Evolutionary conservation across 2,888 invertebrate genomes (phyloP).

Genomic region (Pseudoips prasinana): DNA sequence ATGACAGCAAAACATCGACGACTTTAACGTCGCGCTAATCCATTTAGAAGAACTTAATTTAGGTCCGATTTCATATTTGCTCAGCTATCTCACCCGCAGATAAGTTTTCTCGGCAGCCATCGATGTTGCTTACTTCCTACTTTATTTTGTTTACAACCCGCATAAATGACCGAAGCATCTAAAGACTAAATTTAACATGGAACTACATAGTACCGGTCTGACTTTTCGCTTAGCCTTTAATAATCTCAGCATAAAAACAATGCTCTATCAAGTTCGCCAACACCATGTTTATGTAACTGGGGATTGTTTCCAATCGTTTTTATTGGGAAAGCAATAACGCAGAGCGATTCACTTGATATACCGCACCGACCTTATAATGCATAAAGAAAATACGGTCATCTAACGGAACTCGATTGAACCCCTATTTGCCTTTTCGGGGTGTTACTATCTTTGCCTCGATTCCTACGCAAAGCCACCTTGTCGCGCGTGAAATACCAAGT

Average conservation of each 20-base stretch:
- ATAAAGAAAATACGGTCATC: constrained; percentile 73
- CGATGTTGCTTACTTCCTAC: constrained; percentile 59
- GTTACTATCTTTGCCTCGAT: constrained; percentile 74
- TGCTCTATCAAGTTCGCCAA: constrained; percentile 45
- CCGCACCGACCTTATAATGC: constrained; percentile 64
- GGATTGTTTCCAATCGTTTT: constrained; percentile 63
- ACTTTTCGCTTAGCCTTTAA: constrained; percentile 30
- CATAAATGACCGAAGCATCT: constrained; percentile 65
- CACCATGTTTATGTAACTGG: constrained; percentile 57
- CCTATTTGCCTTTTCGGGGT: constrained; percentile 75
- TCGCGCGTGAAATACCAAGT: constrained; percentile 80
- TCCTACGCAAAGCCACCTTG: constrained; percentile 71
- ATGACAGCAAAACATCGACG: constrained; percentile 37
- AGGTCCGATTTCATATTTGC: constrained; percentile 64
- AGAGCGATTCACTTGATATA: constrained; percentile 63
- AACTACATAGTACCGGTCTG: constrained; percentile 46
- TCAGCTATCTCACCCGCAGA: constrained; percentile 66
- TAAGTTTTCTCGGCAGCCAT: constrained; percentile 57
- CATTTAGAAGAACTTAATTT: constrained; percentile 47
- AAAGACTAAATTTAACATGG: constrained; percentile 45
- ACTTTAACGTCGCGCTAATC: constrained; percentile 39
- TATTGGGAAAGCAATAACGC: constrained; percentile 63
- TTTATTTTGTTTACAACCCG: constrained; percentile 73
- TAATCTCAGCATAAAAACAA: constrained; percentile 51
- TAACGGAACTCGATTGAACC: constrained; percentile 67